These are phyloP conservation scores for Tokudaia muenninki DNA, from an alignment of 2,797 vertebrate genomes.

Conservation along the genomic window DNA sequence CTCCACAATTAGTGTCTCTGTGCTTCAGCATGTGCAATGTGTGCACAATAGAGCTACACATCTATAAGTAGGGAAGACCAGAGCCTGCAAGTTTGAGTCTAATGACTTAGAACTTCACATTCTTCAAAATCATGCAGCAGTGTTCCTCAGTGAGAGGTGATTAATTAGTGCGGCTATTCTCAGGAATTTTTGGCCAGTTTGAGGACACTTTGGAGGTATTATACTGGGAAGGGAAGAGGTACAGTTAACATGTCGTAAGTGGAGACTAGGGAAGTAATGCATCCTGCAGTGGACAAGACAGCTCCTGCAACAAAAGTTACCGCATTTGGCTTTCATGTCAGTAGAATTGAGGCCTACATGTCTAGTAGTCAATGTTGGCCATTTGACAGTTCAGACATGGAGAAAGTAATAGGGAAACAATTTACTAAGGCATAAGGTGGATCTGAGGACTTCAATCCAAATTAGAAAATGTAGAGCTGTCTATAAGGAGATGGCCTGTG, in stretches of 20 bases:
- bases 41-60: not conserved
- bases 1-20: not conserved
- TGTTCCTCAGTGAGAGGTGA: not conserved
- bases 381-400: not conserved
- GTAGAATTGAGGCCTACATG: not conserved
- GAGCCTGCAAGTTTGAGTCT: not conserved
- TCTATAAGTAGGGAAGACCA: not conserved
- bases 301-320: not conserved
- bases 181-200: not conserved
- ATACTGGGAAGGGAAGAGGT: not conserved
- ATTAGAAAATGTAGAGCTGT: conserved; percentile 4
- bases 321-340: not conserved
- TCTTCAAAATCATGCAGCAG: not conserved
- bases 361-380: not conserved
- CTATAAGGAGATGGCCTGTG: not conserved
- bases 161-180: not conserved
- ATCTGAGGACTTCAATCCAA: not conserved
- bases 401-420: not conserved
- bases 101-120: not conserved
- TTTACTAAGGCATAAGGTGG: not conserved
- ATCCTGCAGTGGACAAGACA: not conserved
- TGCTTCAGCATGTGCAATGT: not conserved
- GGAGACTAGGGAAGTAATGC: not conserved
- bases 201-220: not conserved
- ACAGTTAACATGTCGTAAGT: not conserved